Conservation (phyloP, 1,140 invertebrate genomes). For the Drosophila littoralis region DNA sequence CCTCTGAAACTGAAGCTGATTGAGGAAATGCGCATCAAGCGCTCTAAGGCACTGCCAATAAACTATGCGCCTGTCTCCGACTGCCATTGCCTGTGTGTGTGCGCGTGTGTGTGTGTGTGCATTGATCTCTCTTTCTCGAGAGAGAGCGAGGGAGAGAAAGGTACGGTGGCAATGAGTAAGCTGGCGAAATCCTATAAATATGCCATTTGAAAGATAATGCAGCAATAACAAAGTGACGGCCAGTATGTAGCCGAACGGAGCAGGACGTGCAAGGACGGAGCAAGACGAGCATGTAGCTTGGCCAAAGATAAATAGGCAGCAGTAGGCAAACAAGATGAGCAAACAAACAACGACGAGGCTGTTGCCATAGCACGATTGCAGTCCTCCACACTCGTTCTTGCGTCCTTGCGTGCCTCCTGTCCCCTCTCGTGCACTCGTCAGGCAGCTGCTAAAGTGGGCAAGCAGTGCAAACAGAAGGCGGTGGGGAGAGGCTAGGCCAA, state of each 20-base stretch:
- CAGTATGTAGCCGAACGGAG: slow-evolving; percentile 21
- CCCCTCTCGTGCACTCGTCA: background rate
- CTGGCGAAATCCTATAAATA: slow-evolving; percentile 79
- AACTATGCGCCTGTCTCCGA: slow-evolving; percentile 57
- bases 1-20: slow-evolving; percentile 59
- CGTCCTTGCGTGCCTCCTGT: background rate
- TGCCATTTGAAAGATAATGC: slow-evolving; percentile 84
- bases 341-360: slow-evolving; percentile 49
- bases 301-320: slow-evolving; percentile 80
- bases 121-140: slow-evolving; percentile 45
- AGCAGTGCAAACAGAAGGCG: slow-evolving; percentile 20
- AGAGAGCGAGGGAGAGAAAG: background rate
- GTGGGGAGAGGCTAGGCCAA: background rate
- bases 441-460: slow-evolving; percentile 2
- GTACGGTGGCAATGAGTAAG: slow-evolving; percentile 7
- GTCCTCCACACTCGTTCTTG: background rate
- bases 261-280: slow-evolving; percentile 5
- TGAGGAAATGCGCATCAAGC: slow-evolving; percentile 80
- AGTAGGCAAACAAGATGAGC: slow-evolving; percentile 76
- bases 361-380: slow-evolving; percentile 28
- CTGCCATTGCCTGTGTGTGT: slow-evolving; percentile 10
- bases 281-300: slow-evolving; percentile 24
- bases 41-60: slow-evolving; percentile 80
- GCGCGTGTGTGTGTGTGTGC: slow-evolving; percentile 16
- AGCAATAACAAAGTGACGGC: slow-evolving; percentile 75